phyloP scores from a whole-genome alignment of 2,113 vertebrate genomes.

The Illadopsis cleaveri region DNA sequence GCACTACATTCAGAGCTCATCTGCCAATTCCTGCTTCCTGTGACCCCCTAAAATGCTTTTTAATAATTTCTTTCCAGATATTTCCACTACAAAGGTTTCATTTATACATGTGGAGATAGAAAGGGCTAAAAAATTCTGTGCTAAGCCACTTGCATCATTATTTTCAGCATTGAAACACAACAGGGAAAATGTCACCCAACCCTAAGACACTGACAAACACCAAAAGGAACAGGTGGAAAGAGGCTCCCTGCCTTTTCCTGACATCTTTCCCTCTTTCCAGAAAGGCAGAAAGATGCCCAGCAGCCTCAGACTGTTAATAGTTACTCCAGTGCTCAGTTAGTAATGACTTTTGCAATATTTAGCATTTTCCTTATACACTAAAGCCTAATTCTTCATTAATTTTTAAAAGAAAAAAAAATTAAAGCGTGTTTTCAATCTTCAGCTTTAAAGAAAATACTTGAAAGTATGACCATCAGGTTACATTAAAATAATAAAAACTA shows the following conservation, averaged over 20 bases:
- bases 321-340: not conserved
- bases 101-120: not conserved
- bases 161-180: not conserved
- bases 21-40: not conserved
- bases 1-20: not conserved
- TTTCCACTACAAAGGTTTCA: not conserved
- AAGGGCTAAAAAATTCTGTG: not conserved
- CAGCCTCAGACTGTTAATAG: not conserved
- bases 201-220: not conserved
- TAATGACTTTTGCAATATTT: not conserved
- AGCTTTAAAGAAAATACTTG: not conserved
- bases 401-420: not conserved
- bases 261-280: not conserved
- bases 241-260: not conserved
- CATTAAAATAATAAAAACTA: slow-evolving; percentile 19
- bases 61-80: not conserved
- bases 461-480: not conserved
- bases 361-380: not conserved
- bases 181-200: not conserved
- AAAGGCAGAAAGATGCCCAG: not conserved
- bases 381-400: not conserved
- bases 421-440: not conserved
- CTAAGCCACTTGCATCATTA: not conserved
- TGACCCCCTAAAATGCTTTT: not conserved
- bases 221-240: not conserved